Base-by-base conservation (phyloP, 1,140 invertebrate genomes). In the Copidosoma floridanum region DNA sequence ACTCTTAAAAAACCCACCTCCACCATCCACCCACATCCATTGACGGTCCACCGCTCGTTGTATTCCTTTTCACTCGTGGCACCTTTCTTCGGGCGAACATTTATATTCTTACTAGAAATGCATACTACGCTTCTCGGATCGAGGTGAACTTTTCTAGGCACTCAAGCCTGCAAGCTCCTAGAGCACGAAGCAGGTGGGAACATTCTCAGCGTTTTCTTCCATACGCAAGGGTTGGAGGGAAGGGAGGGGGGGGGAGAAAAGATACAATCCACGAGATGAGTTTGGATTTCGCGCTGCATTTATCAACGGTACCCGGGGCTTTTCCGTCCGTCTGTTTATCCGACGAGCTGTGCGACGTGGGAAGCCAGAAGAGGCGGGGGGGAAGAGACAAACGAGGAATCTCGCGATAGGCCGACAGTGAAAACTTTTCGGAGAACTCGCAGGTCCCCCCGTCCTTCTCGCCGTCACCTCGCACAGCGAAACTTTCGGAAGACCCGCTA, bases 241-340 rank as follows among this genome's bases (percentile, higher is more conserved):
- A n/a, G n/a, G n/a, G n/a, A n/a, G n/a, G n/a, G n/a, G n/a, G n/a
- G n/a, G n/a, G n/a, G n/a, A n/a, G n/a, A n/a, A n/a, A n/a, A 64
- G 55, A 68, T 63, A 64, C 68, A 69, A 72, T 73, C 60, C 66
- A 60, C 59, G 58, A 68, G 67, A 71, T 68, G 72, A 73, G 68
- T 66, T 69, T 66, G 61, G 57, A 54, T 61, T 59, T 44, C 57
- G 43, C 54, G 55, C 43, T 61, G 63, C 71, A 75, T 75, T 73
- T 72, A 71, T 75, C 73, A 73, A 65, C 55, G 21, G 55, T n/a
- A 20, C 44, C 2, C 40, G 27, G 12, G 38, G 52, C 6, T 23
- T 44, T 59, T 57, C 57, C 51, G 37, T 32, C 57, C 21, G 29
- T 11, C 32, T n/a, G n/a, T n/a, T n/a, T n/a, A n/a, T n/a, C n/a